Percentiles rank a stretch among this genome's conserved stretches.
phyloP scores from a whole-genome alignment of 1,140 invertebrate genomes.

The Drosophila punjabiensis region DNA sequence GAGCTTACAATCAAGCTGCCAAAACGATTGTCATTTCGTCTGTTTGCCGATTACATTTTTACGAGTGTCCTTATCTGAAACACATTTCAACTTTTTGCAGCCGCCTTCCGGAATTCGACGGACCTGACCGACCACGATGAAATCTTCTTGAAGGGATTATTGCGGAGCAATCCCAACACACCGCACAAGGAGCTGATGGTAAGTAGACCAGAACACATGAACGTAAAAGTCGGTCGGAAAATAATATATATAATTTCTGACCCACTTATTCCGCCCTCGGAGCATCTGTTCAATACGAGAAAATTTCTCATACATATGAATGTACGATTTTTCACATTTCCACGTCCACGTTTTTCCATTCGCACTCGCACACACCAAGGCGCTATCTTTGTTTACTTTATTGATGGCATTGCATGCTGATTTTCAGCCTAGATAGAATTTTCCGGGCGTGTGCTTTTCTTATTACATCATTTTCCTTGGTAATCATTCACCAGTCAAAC shows the following conservation, averaged over 20 bases:
- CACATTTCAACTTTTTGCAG: constrained; percentile 25
- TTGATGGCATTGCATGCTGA: constrained; percentile 65
- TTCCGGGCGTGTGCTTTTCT: constrained; percentile 50
- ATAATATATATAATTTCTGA: constrained; percentile 45
- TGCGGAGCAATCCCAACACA: constrained; percentile 76
- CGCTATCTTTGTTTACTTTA: constrained; percentile 64
- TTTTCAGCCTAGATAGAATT: constrained; percentile 52
- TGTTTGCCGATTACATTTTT: constrained; percentile 21
- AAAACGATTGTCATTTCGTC: constrained; percentile 32
- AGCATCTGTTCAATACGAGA: constrained; percentile 59
- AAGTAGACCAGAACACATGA: constrained; percentile 52
- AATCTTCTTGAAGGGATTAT: constrained; percentile 77
- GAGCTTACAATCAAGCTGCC: constrained; percentile 25
- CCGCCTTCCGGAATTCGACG: constrained; percentile 66
- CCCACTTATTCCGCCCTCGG: constrained; percentile 57
- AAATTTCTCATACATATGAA: constrained; percentile 55
- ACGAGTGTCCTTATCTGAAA: constrained; percentile 24
- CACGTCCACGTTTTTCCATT: constrained; percentile 48
- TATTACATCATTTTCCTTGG: constrained; percentile 71
- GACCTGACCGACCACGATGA: constrained; percentile 79
- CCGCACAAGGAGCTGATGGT: constrained; percentile 81
- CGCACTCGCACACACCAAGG: constrained; percentile 25
- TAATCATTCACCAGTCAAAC: constrained; percentile 23
- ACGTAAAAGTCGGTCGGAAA: constrained; percentile 14
- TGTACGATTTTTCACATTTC: constrained; percentile 33